A percentile compares a stretch with the other conserved stretches of the same genome.
Conservation (phyloP, 2,797 vertebrate genomes). For the Octomys mimax region DNA sequence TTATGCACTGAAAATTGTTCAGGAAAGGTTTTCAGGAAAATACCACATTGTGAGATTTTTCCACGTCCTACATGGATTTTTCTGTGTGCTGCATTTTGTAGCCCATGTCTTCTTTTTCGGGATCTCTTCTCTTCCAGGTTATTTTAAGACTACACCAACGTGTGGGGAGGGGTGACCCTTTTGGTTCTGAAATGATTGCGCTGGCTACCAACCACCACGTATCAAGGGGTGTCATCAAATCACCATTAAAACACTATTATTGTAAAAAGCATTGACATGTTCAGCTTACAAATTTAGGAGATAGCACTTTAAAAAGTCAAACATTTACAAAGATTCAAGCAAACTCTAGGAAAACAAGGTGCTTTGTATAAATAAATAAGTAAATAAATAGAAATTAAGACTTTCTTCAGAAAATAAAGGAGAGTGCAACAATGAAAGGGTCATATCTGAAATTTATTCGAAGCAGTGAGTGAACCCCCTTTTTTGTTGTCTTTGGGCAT, state of each 20-base stretch:
- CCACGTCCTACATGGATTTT: neutral
- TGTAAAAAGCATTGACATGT: constrained; percentile 12
- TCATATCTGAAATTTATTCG: neutral
- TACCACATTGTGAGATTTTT: neutral
- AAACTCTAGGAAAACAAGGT: constrained; percentile 3
- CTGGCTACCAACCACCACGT: neutral
- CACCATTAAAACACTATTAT: neutral
- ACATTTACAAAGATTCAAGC: neutral
- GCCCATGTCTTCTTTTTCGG: neutral
- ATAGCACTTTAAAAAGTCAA: neutral
- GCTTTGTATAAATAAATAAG: neutral
- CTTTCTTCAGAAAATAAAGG: constrained; percentile 6
- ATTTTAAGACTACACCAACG: neutral
- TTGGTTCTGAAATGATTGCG: neutral
- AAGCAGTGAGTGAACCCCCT: neutral
- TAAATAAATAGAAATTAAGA: neutral
- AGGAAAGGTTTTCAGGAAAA: neutral
- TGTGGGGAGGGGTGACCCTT: neutral
- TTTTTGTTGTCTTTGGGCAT: neutral
- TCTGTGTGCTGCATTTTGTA: neutral
- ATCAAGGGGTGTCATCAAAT: neutral
- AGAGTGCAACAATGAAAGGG: neutral
- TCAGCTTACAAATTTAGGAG: constrained; percentile 1
- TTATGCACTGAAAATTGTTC: neutral
- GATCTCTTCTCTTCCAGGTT: neutral